Evolutionary conservation across 1,140 invertebrate species (phyloP).

Genomic region (Leptinotarsa lineolata): DNA sequence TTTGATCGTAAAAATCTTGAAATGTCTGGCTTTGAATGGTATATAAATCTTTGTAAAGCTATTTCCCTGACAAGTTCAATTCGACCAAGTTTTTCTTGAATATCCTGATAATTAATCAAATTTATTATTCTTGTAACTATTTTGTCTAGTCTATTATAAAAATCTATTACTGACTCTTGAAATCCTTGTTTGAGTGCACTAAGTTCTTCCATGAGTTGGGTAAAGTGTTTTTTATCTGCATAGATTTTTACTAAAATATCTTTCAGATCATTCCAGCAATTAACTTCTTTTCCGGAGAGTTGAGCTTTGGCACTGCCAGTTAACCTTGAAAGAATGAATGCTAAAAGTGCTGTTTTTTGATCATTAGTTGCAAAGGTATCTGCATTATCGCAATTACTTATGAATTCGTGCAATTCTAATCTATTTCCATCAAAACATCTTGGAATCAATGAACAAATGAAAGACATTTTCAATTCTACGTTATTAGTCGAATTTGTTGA

Average conservation of each 20-base stretch:
- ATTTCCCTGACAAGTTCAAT: too few relatives aligned
- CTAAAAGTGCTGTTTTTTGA: conserved; percentile 7
- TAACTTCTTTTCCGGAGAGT: neutral
- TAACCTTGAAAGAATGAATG: conserved; percentile 21
- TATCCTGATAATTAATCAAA: neutral
- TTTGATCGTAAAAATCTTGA: neutral
- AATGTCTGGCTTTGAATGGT: neutral
- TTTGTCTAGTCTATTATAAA: conserved; percentile 16
- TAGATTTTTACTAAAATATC: neutral
- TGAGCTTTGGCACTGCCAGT: conserved; percentile 20
- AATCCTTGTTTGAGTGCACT: neutral
- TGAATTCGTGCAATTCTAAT: conserved; percentile 13
- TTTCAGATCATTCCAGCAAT: conserved; percentile 13
- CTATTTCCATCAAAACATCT: conserved; percentile 19
- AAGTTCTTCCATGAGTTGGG: conserved; percentile 27
- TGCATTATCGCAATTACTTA: conserved; percentile 23
- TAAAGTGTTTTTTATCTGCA: conserved; percentile 16
- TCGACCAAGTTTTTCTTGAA: too few relatives aligned
- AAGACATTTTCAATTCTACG: neutral
- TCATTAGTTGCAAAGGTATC: conserved; percentile 4
- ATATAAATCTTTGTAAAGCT: neutral
- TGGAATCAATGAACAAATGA: conserved; percentile 11
- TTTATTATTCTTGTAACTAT: neutral
- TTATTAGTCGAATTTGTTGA: too few relatives aligned
- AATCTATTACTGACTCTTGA: conserved; percentile 15